phyloP scores from a whole-genome alignment of 1,140 invertebrate genomes.

The Phenacoccus solenopsis region DNA sequence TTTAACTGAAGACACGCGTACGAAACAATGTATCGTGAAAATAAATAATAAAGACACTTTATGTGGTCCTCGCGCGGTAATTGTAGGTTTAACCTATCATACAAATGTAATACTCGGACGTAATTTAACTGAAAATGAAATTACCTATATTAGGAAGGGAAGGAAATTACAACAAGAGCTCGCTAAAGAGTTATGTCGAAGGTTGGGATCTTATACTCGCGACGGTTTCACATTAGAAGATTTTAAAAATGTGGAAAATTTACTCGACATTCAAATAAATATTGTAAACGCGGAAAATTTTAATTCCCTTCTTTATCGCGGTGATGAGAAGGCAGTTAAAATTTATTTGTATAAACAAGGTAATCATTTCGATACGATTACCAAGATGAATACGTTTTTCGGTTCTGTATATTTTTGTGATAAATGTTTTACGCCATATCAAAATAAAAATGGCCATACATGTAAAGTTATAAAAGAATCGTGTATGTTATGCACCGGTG shows the following conservation, averaged over 20 bases:
- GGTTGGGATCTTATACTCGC: not conserved
- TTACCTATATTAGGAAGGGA: not conserved
- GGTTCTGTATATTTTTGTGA: constrained; percentile 1
- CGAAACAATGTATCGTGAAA: too few relatives aligned
- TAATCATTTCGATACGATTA: constrained; percentile 18
- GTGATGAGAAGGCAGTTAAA: constrained; percentile 5
- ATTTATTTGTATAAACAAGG: constrained; percentile 16
- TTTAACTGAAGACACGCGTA: too few relatives aligned
- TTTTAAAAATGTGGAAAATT: constrained; percentile 14
- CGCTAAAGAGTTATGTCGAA: not conserved
- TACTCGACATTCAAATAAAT: constrained; percentile 17
- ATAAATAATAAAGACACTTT: too few relatives aligned
- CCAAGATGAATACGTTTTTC: not conserved
- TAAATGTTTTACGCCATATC: constrained; percentile 9
- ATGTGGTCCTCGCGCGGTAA: too few relatives aligned
- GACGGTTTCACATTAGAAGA: constrained; percentile 15
- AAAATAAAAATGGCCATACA: not conserved
- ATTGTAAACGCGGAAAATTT: constrained; percentile 12
- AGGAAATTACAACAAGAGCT: constrained; percentile 15
- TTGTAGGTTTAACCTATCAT: too few relatives aligned
- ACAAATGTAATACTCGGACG: not conserved
- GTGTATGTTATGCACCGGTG: not conserved
- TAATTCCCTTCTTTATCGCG: constrained; percentile 18
- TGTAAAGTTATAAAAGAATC: not conserved
- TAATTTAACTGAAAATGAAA: not conserved